Evolutionary conservation across 2,888 invertebrate species (phyloP).

Genomic region (Hyppa rectilinea): DNA sequence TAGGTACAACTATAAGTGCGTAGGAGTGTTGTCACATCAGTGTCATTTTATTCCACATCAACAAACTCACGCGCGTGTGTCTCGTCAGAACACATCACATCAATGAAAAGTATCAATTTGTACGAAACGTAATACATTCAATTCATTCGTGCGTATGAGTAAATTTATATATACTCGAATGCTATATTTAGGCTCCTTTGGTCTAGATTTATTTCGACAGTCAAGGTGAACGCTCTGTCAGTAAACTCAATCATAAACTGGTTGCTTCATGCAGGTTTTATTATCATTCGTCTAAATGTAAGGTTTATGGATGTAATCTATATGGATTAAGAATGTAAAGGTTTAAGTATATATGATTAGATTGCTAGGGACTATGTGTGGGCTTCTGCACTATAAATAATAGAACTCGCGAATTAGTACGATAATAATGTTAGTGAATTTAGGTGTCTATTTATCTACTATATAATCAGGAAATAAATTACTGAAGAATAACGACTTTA

Average conservation of each 20-base stretch:
- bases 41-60: background rate
- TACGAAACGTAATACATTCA: constrained; percentile 14
- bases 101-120: constrained; percentile 19
- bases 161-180: constrained; percentile 16
- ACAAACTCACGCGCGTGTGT: background rate
- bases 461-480: no score
- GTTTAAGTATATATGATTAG: constrained; percentile 27
- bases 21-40: background rate
- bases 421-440: background rate
- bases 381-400: background rate
- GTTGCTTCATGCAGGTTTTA: constrained; percentile 18
- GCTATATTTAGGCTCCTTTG: constrained; percentile 1
- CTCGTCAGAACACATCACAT: background rate
- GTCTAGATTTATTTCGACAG: constrained; percentile 21
- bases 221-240: constrained; percentile 27
- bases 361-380: constrained; percentile 3
- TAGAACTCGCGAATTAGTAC: background rate
- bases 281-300: constrained; percentile 22
- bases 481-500: no score
- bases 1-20: background rate
- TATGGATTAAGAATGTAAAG: constrained; percentile 23
- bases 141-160: background rate
- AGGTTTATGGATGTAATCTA: constrained; percentile 26
- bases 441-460: background rate
- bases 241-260: constrained; percentile 14